phyloP scores from a whole-genome alignment of 2,888 invertebrate genomes.

The Apamea monoglypha region DNA sequence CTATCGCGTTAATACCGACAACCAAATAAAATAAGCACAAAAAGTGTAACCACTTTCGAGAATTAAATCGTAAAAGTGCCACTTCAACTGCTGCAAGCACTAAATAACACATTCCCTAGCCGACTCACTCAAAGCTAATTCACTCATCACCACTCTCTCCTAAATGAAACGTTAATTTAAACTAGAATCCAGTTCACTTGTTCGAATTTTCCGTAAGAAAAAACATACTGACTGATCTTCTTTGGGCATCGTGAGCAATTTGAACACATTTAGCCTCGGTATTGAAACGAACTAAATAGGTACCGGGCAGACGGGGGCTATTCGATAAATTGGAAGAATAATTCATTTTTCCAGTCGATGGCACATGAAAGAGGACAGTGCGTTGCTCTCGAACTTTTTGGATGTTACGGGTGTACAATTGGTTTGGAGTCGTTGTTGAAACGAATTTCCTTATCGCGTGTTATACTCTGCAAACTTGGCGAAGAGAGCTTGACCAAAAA shows the following conservation, averaged over 20 bases:
- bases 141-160: constrained; percentile 24
- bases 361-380: constrained; percentile 79
- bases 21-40: not conserved
- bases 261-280: constrained; percentile 56
- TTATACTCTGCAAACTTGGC: not conserved
- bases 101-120: constrained; percentile 41
- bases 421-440: constrained; percentile 6
- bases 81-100: constrained; percentile 19
- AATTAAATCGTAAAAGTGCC: constrained; percentile 15
- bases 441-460: not conserved
- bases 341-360: constrained; percentile 85
- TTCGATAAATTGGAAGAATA: constrained; percentile 85
- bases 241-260: constrained; percentile 64
- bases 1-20: not conserved
- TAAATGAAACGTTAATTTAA: constrained; percentile 57
- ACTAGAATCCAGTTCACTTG: constrained; percentile 54
- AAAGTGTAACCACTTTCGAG: constrained; percentile 20
- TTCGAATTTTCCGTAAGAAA: constrained; percentile 58
- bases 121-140: constrained; percentile 30
- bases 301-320: constrained; percentile 69
- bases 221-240: constrained; percentile 51
- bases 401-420: constrained; percentile 55
- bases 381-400: constrained; percentile 63
- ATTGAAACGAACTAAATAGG: constrained; percentile 77
- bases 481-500: too few relatives aligned